phyloP scores from a whole-genome alignment of 2,113 vertebrate species.

The Semnornis frantzii region DNA sequence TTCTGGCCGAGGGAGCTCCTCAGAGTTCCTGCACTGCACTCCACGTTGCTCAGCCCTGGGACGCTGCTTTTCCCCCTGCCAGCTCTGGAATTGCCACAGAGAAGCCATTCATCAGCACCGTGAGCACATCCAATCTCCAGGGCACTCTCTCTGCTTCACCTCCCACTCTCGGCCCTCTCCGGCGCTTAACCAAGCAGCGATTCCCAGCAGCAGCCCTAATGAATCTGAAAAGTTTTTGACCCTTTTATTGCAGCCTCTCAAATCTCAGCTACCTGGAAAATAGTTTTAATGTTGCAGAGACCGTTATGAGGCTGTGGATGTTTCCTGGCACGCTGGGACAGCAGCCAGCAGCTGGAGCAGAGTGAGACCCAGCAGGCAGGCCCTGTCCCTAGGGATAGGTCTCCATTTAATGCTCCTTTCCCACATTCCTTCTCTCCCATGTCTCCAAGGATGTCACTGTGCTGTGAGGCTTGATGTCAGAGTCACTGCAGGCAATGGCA shows the following conservation, averaged over 20 bases:
- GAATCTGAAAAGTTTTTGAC: constrained; percentile 25
- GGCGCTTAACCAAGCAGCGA: neutral
- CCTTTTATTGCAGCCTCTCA: neutral
- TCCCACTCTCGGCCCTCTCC: neutral
- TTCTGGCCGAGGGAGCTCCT: neutral
- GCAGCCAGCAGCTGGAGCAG: neutral
- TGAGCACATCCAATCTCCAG: constrained; percentile 17
- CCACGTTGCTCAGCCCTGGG: neutral
- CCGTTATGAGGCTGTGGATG: neutral
- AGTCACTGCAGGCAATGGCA: rapidly evolving
- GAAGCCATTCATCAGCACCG: constrained; percentile 16
- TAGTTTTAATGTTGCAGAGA: neutral
- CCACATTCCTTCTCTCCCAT: neutral
- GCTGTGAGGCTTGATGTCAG: neutral
- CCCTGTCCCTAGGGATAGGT: neutral
- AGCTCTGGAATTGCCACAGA: neutral
- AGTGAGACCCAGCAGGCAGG: neutral
- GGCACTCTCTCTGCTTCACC: neutral
- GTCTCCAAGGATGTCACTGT: neutral
- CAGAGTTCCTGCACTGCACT: neutral
- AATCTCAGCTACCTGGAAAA: constrained; percentile 25
- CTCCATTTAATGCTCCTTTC: neutral
- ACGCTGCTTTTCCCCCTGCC: constrained; percentile 27
- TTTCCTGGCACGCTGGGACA: neutral
- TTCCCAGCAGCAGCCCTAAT: neutral